phyloP scores from a whole-genome alignment of 2,113 vertebrate genomes.

The Arizona elegans region DNA sequence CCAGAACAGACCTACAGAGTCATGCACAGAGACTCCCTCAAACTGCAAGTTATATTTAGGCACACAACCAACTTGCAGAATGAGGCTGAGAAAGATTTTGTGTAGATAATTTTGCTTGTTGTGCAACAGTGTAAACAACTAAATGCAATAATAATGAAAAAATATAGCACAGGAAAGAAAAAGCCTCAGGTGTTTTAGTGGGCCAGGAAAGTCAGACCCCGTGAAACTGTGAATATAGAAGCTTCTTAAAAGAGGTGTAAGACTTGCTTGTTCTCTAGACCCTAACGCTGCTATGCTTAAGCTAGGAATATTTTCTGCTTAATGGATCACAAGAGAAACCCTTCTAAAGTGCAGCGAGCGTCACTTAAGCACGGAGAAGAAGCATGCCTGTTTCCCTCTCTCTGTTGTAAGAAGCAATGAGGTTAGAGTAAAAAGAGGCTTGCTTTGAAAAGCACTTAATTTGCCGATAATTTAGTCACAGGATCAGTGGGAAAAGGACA shows the following conservation, averaged over 20 bases:
- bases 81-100: neutral
- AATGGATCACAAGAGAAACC: conserved; percentile 14
- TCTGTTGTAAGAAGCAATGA: neutral
- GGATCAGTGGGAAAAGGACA: neutral
- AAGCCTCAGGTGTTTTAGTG: neutral
- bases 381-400: neutral
- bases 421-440: neutral
- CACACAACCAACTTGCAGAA: neutral
- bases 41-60: neutral
- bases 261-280: neutral
- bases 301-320: conserved; percentile 31
- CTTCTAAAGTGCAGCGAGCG: neutral
- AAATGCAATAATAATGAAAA: neutral
- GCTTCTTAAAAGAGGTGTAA: conserved; percentile 21
- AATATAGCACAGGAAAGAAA: neutral
- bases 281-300: neutral
- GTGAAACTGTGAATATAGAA: conserved; percentile 50
- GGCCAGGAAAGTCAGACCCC: neutral
- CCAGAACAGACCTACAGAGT: neutral
- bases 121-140: neutral
- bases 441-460: neutral
- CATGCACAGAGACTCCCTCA: neutral
- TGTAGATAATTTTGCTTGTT: neutral
- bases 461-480: conserved; percentile 19
- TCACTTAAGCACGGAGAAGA: neutral